Evolutionary conservation across 2,113 vertebrate species (phyloP).

Genomic region (Alexandromys fortis): DNA sequence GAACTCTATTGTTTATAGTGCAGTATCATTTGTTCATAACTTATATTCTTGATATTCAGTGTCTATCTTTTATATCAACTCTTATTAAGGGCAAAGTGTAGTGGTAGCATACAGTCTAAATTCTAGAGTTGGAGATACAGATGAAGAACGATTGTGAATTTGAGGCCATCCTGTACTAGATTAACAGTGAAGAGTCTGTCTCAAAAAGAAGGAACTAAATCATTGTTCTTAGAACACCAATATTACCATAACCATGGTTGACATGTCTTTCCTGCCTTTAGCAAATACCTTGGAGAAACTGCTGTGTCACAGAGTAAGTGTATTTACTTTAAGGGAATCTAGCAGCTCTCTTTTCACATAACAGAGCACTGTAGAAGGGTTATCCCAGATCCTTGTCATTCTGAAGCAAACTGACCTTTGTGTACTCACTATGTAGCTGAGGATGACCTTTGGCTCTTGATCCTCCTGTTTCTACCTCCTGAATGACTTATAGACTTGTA

Average conservation of each 20-base stretch:
- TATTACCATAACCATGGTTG: not conserved
- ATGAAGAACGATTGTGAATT: not conserved
- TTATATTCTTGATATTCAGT: not conserved
- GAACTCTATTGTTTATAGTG: not conserved
- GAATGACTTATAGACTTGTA: not conserved
- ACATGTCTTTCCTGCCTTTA: not conserved
- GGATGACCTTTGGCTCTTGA: not conserved
- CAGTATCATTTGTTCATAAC: not conserved
- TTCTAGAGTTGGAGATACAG: rapidly evolving
- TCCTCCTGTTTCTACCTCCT: not conserved
- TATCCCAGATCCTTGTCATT: not conserved
- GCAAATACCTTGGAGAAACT: not conserved
- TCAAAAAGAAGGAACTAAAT: not conserved
- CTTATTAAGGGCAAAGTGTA: not conserved
- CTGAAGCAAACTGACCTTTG: not conserved
- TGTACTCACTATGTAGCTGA: not conserved
- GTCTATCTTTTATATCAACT: not conserved
- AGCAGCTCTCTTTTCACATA: not conserved
- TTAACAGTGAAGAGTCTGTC: not conserved
- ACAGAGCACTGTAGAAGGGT: not conserved
- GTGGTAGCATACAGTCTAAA: not conserved
- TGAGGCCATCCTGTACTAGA: not conserved
- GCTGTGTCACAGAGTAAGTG: not conserved
- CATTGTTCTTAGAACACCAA: not conserved
- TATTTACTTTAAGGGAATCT: not conserved